Evolutionary conservation across 2,888 invertebrate genomes (phyloP), one percentile per base, ranked within the genome.

Genomic region (Malachius bipustulatus): DNA sequence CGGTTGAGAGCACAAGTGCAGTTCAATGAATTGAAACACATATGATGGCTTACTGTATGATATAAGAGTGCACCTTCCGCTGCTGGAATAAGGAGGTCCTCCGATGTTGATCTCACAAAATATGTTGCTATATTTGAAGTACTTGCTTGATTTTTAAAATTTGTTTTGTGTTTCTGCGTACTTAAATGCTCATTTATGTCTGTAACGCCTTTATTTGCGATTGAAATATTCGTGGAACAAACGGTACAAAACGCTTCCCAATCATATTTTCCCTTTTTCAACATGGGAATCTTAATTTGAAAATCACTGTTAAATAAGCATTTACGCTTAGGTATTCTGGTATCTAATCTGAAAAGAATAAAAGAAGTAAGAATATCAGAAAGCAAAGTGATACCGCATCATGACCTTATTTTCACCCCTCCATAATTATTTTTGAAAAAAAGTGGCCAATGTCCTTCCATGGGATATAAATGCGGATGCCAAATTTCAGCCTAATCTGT

Each of bases 261-360:
- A n/a, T 39, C 39, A 38, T 36, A 39, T 39, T 29, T 39, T 16
- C 39, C 39, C 33, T 39, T 39, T 35, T 39, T 39, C 14, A 39
- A 39, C 33, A 38, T 38, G 16, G 33, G 39, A 29, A 39, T 32
- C 14, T 38, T 38, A 39, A 9, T 39, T 39, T 39, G 13, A 36
- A 36, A 39, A 27, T 39, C 37, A 10, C 36, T 39, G 36, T 39
- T 39, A 16, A 39, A 39, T 12, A 33, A 10, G 30, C 39, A 36
- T 39, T 39, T 39, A 19, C 36, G 39, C 24, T 39, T 38, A 36
- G 36, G 39, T 30, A 36, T 39, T 26, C 12, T 29, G 14, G 16
- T 14, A 36, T 36, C 10, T 28, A 11, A 28, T n/a, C n/a, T n/a
- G n/a, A n/a, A n/a, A n/a, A n/a, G n/a, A n/a, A n/a, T n/a, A n/a